A percentile compares a stretch with the other conserved stretches of the same genome.
Evolutionary conservation across 2,797 vertebrate species (phyloP).

Genomic region (Chelonia mydas): DNA sequence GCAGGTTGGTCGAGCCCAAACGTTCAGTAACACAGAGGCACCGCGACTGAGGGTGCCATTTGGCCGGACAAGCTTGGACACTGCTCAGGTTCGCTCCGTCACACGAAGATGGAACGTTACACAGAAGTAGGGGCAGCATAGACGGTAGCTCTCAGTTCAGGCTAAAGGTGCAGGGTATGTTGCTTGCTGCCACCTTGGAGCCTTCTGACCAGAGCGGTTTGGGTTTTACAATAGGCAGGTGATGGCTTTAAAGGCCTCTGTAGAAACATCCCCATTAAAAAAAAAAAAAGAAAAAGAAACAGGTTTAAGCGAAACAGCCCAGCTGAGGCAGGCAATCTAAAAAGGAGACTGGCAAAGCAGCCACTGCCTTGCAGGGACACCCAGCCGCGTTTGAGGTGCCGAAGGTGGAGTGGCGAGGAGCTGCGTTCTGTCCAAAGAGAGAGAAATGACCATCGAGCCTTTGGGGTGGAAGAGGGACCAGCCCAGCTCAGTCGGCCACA

Average conservation of each 20-base stretch:
- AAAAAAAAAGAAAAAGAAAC: no score
- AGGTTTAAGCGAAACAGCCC: background rate
- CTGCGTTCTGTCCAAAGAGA: background rate
- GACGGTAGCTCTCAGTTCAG: background rate
- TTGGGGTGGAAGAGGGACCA: background rate
- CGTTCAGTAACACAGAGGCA: background rate
- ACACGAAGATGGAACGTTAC: background rate
- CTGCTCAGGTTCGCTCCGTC: background rate
- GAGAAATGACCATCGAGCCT: background rate
- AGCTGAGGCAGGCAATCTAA: background rate
- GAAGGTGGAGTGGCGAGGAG: background rate
- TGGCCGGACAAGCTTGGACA: background rate
- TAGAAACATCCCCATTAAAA: background rate
- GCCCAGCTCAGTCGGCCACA: background rate
- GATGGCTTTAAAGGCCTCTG: background rate
- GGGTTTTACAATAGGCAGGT: background rate
- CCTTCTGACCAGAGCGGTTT: background rate
- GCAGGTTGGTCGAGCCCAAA: background rate
- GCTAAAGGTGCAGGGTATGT: background rate
- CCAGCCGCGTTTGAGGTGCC: background rate
- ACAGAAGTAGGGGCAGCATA: background rate
- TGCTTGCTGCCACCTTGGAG: background rate
- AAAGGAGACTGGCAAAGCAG: background rate
- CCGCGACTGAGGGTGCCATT: rapidly evolving
- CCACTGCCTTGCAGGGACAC: background rate